Conservation (phyloP, 2,888 invertebrate genomes). For the Amiota mariae region DNA sequence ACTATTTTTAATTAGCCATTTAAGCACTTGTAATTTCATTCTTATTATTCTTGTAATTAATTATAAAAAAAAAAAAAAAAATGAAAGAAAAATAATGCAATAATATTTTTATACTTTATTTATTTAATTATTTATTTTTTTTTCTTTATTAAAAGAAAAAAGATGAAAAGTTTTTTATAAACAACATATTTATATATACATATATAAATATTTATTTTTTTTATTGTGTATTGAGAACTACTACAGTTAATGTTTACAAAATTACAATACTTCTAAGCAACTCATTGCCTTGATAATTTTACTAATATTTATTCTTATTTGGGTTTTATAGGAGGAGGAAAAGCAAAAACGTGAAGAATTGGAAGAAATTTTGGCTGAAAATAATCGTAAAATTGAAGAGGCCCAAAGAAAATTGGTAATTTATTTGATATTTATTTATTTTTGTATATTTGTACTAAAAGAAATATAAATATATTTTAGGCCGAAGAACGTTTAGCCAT, state of each 20-base stretch:
- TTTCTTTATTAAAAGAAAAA: neutral
- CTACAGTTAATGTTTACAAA: neutral
- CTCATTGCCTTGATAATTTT: conserved; percentile 39
- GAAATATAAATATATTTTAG: conserved; percentile 76
- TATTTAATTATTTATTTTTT: neutral
- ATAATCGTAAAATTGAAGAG: conserved; percentile 97
- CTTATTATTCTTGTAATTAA: neutral
- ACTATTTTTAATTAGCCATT: conserved; percentile 1
- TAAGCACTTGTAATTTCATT: conserved; percentile 18
- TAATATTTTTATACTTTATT: conserved; percentile 45
- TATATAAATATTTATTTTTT: neutral
- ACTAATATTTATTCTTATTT: conserved; percentile 58
- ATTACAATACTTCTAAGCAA: conserved; percentile 50
- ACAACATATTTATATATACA: neutral
- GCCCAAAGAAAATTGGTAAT: conserved; percentile 96
- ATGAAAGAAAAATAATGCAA: conserved; percentile 43
- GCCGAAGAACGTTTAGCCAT: conserved; percentile 97
- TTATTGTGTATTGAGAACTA: neutral
- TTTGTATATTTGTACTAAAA: conserved; percentile 21
- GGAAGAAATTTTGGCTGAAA: conserved; percentile 97
- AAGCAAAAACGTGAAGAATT: conserved; percentile 95
- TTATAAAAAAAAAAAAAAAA: neutral
- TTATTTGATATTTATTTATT: conserved; percentile 45
- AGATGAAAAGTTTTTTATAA: too few species aligned
- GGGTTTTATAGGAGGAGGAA: conserved; percentile 94